A percentile compares a stretch with the other conserved stretches of the same genome.
phyloP scores from a whole-genome alignment of 1,140 invertebrate genomes.

The Trypoxylus dichotomus region DNA sequence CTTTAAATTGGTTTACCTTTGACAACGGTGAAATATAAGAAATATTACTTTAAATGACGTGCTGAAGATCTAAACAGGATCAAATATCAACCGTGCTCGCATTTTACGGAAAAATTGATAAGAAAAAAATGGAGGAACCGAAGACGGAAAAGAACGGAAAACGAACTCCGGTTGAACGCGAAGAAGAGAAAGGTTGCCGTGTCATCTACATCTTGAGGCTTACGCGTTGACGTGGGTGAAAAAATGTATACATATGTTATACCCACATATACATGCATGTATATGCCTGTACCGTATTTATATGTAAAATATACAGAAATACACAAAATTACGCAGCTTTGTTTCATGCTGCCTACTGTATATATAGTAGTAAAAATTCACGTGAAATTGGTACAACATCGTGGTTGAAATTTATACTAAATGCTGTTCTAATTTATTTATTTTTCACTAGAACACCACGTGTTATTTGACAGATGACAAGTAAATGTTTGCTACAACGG shows the following conservation, averaged over 20 bases:
- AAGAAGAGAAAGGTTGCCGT: not conserved
- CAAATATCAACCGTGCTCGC: constrained; percentile 27
- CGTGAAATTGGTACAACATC: too few species aligned
- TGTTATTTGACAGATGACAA: too few species aligned
- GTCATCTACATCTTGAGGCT: not conserved
- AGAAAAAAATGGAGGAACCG: not conserved
- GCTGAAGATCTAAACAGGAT: constrained; percentile 26
- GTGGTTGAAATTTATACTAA: too few species aligned
- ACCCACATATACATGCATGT: not conserved
- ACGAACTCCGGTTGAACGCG: too few species aligned
- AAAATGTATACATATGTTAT: not conserved
- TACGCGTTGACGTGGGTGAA: not conserved
- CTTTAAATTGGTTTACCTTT: constrained; percentile 37
- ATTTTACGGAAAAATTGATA: constrained; percentile 33
- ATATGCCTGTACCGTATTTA: not conserved
- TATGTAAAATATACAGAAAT: too few species aligned
- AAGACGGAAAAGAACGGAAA: constrained; percentile 4
- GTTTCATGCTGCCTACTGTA: too few species aligned
- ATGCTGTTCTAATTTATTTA: too few species aligned
- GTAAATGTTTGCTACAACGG: too few species aligned
- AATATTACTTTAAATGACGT: constrained; percentile 33
- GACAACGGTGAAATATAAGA: constrained; percentile 34
- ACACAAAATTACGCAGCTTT: too few species aligned
- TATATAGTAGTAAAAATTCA: too few species aligned
- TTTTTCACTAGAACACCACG: too few species aligned